phyloP scores from a whole-genome alignment of 2,888 invertebrate genomes.

The Itoplectis maculator region DNA sequence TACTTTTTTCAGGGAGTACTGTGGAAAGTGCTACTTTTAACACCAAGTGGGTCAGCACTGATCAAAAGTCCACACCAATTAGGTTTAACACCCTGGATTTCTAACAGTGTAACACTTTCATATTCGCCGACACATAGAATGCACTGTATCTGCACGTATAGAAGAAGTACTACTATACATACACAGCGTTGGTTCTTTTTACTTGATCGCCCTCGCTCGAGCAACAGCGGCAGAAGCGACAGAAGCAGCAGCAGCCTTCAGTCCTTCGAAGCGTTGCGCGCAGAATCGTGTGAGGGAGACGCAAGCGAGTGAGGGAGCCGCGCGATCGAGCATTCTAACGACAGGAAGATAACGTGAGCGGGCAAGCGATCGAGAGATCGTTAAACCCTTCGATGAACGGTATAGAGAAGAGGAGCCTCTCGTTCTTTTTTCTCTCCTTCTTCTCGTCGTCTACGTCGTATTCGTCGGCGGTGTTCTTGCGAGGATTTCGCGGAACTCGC shows the following conservation, averaged over 20 bases:
- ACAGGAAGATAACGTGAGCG: constrained; percentile 67
- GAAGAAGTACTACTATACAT: neutral
- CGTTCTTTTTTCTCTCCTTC: constrained; percentile 2
- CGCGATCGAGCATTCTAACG: constrained; percentile 71
- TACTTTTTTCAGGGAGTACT: too few relatives aligned
- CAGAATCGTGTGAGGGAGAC: constrained; percentile 40
- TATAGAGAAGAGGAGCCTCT: constrained; percentile 26
- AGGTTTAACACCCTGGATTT: neutral
- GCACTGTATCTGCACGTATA: neutral
- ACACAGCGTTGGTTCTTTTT: neutral
- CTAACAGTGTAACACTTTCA: constrained; percentile 4
- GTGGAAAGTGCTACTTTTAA: too few relatives aligned
- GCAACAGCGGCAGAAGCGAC: neutral
- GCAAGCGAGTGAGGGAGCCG: constrained; percentile 31
- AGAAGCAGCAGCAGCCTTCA: too few relatives aligned
- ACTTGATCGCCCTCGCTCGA: constrained; percentile 8
- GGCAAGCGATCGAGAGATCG: constrained; percentile 62
- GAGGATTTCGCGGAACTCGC: constrained; percentile 50
- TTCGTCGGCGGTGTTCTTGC: constrained; percentile 46
- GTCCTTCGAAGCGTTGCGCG: constrained; percentile 63
- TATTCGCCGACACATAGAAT: neutral
- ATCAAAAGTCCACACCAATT: neutral
- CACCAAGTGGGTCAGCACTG: too few relatives aligned
- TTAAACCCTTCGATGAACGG: constrained; percentile 52
- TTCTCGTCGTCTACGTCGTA: constrained; percentile 31